Evolutionary conservation across 1,140 invertebrate genomes (phyloP).

Genomic region (fruit fly (Drosophila melanogaster)): DNA sequence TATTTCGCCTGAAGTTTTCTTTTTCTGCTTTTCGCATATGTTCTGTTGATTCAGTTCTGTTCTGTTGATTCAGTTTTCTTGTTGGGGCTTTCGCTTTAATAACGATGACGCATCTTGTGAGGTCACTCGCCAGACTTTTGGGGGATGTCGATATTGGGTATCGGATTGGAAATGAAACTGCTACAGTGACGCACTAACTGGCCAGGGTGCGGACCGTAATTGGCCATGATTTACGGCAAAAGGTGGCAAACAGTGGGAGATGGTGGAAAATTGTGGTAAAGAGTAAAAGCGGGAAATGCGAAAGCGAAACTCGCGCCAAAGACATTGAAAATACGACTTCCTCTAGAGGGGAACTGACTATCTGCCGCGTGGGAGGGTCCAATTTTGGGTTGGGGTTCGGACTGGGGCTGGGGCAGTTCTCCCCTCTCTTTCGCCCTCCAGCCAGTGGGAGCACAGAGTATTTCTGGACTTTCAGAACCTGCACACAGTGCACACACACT

Average conservation of each 20-base stretch:
- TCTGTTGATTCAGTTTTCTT: slow-evolving; percentile 44
- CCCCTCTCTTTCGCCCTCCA: not conserved
- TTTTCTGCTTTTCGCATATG: not conserved
- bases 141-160: slow-evolving; percentile 47
- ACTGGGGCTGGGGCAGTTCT: not conserved
- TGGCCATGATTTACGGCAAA: slow-evolving; percentile 62
- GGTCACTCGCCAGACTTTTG: slow-evolving; percentile 54
- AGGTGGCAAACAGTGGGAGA: not conserved
- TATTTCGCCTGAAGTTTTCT: slow-evolving; percentile 7
- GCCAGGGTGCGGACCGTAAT: slow-evolving; percentile 50
- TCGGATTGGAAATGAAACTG: slow-evolving; percentile 16
- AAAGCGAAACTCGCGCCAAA: slow-evolving; percentile 36
- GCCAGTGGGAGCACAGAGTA: slow-evolving; percentile 8
- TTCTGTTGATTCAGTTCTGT: slow-evolving; percentile 9
- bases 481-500: slow-evolving; percentile 26
- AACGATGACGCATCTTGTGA: slow-evolving; percentile 76
- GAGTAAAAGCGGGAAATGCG: slow-evolving; percentile 18
- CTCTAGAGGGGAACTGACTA: slow-evolving; percentile 14
- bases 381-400: not conserved
- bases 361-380: slow-evolving; percentile 8
- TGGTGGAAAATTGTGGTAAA: slow-evolving; percentile 9
- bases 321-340: slow-evolving; percentile 67
- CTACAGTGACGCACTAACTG: slow-evolving; percentile 58
- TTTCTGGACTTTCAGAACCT: slow-evolving; percentile 45
- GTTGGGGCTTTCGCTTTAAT: slow-evolving; percentile 50